Conservation (phyloP, 2,797 vertebrate genomes). For the Pantherophis alleghaniensis region DNA sequence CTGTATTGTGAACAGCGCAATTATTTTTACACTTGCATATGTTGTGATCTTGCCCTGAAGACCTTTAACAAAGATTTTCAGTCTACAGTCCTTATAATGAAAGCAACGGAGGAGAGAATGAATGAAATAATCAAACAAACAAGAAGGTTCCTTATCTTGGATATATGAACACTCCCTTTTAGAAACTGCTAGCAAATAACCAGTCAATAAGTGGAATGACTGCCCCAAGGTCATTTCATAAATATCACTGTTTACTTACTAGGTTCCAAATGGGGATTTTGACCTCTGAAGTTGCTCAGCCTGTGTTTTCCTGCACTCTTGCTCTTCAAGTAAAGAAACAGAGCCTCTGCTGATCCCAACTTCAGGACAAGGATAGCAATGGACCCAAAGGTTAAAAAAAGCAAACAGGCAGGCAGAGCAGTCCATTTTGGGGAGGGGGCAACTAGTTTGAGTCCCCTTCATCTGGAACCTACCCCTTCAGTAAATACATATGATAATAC, state of each 20-base stretch:
- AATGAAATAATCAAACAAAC: background rate
- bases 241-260: background rate
- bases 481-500: background rate
- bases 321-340: background rate
- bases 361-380: background rate
- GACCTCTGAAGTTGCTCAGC: background rate
- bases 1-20: background rate
- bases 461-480: background rate
- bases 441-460: background rate
- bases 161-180: background rate
- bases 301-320: background rate
- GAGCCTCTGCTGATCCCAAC: background rate
- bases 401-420: too few species aligned
- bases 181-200: background rate
- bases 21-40: slow-evolving; percentile 13
- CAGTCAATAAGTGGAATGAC: background rate
- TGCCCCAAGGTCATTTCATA: background rate
- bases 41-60: background rate
- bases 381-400: background rate
- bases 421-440: too few species aligned
- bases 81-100: background rate
- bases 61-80: background rate
- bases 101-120: background rate
- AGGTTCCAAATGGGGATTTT: background rate
- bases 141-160: background rate